These are phyloP conservation scores for Plagodis dolabraria DNA, from an alignment of 2,888 invertebrate species.

Conservation along the genomic window DNA sequence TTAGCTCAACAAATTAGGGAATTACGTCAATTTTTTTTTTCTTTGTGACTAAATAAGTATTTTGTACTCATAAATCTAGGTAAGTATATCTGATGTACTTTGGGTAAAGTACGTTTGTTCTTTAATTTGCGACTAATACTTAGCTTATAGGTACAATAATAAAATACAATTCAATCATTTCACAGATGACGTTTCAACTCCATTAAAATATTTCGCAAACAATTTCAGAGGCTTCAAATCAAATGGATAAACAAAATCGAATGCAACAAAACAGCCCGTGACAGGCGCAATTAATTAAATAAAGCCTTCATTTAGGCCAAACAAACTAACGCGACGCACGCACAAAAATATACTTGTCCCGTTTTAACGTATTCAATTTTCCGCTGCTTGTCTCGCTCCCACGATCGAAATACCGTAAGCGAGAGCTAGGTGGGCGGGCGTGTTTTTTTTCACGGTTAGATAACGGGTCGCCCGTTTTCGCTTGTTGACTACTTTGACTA, in stretches of 20 bases:
- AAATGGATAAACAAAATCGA: slow-evolving; percentile 33
- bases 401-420: slow-evolving; percentile 81
- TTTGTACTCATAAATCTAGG: no score
- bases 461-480: slow-evolving; percentile 71
- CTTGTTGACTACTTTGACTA: slow-evolving; percentile 61
- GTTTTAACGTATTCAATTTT: slow-evolving; percentile 47
- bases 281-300: slow-evolving; percentile 67
- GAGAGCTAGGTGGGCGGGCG: slow-evolving; percentile 70
- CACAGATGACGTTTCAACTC: no score
- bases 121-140: no score
- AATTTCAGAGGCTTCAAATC: slow-evolving; percentile 7
- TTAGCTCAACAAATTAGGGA: no score
- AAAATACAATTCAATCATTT: no score
- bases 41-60: no score
- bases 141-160: no score
- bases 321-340: slow-evolving; percentile 50
- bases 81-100: no score
- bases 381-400: slow-evolving; percentile 57
- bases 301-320: slow-evolving; percentile 72
- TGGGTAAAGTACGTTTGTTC: no score
- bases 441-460: slow-evolving; percentile 79
- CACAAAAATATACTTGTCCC: slow-evolving; percentile 56
- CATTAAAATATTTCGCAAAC: background rate
- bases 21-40: no score
- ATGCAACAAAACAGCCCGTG: slow-evolving; percentile 51